A percentile compares a stretch with the other conserved stretches of the same genome.
These are phyloP conservation scores for Balanococcus diminutus DNA, from an alignment of 2,888 invertebrate genomes.

Conservation along the genomic window DNA sequence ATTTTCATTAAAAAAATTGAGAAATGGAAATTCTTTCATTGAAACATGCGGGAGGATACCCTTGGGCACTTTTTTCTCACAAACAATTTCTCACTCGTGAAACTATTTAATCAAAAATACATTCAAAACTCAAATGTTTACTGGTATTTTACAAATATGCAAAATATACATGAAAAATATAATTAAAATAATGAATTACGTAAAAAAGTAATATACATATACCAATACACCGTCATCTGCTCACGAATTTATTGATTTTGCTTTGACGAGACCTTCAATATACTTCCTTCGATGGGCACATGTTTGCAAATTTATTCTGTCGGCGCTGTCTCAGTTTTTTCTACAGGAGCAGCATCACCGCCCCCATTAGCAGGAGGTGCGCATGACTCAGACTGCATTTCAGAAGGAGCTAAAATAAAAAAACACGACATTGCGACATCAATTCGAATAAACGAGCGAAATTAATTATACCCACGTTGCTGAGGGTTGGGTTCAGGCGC, in stretches of 20 bases:
- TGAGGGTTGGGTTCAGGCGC: neutral
- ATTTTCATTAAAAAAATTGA: too few relatives aligned
- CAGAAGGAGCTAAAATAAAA: neutral
- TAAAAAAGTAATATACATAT: neutral
- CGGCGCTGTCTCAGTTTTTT: slow-evolving; percentile 46
- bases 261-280: too few relatives aligned
- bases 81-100: too few relatives aligned
- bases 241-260: neutral
- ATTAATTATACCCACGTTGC: neutral
- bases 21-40: too few relatives aligned
- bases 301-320: slow-evolving; percentile 39
- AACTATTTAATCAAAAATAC: too few relatives aligned
- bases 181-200: neutral
- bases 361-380: slow-evolving; percentile 54
- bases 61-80: too few relatives aligned
- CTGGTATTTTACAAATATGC: too few relatives aligned
- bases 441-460: neutral
- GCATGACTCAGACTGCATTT: neutral
- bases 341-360: slow-evolving; percentile 56
- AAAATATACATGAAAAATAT: neutral
- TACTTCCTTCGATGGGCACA: too few relatives aligned
- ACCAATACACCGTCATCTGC: neutral
- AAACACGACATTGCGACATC: neutral
- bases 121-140: too few relatives aligned
- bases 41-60: too few relatives aligned